These are phyloP conservation scores for Zaprionus lachaisei DNA, from an alignment of 1,140 invertebrate genomes.

Conservation along the genomic window DNA sequence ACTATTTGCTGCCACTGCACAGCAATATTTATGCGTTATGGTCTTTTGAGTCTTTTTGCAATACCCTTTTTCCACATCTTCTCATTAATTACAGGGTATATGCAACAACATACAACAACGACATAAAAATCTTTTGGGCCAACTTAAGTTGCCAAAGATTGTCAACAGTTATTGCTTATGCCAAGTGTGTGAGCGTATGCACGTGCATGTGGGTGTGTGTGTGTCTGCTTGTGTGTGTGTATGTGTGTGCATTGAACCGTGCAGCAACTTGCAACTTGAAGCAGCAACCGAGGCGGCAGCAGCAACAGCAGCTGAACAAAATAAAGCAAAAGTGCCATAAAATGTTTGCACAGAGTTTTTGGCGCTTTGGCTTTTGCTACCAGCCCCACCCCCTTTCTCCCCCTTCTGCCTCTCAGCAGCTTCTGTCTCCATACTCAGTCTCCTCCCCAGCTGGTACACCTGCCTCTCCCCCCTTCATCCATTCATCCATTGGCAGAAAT, in stretches of 20 bases:
- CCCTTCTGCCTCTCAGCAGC: no score
- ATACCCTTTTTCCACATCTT: background rate
- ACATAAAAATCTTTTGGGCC: conserved; percentile 47
- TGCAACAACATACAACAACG: background rate
- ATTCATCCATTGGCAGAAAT: conserved; percentile 43
- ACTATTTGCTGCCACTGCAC: no score
- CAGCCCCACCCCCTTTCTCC: background rate
- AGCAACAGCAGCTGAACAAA: conserved; percentile 53
- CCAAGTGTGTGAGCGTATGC: conserved; percentile 6
- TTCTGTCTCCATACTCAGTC: no score
- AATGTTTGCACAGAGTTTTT: conserved; percentile 75
- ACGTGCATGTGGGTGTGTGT: conserved; percentile 34
- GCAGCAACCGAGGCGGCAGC: conserved; percentile 8
- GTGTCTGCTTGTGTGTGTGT: conserved; percentile 19
- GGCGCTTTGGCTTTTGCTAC: conserved; percentile 40
- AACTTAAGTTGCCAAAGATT: conserved; percentile 76
- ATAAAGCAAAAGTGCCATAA: conserved; percentile 79
- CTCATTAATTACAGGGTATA: background rate
- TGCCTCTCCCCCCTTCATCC: background rate
- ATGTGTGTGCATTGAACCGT: conserved; percentile 53
- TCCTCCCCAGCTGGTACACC: background rate
- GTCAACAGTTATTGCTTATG: conserved; percentile 77
- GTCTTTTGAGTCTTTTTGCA: background rate
- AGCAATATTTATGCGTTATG: background rate
- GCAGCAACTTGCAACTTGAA: conserved; percentile 45